Evolutionary conservation across 2,888 invertebrate species (phyloP).

Genomic region (Trichogramma dendrolimi): DNA sequence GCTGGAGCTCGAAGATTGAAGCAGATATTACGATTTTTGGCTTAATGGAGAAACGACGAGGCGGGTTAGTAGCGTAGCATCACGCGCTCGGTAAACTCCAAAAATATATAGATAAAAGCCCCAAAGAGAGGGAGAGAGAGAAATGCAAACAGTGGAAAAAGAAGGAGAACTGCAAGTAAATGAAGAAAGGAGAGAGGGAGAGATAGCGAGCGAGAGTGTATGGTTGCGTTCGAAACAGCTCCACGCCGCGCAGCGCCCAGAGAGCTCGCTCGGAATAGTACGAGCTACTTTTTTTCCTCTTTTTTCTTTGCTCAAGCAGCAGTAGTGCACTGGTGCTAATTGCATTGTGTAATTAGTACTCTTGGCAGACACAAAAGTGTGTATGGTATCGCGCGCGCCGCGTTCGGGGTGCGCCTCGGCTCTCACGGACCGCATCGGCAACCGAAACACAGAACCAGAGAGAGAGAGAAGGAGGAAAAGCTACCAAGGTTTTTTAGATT

Average conservation of each 20-base stretch:
- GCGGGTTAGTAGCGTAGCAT: too few species aligned
- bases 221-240: constrained; percentile 8
- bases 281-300: constrained; percentile 1
- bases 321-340: constrained; percentile 10
- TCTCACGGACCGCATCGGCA: too few species aligned
- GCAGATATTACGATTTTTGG: too few species aligned
- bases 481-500: constrained; percentile 9
- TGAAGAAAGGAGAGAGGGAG: neutral
- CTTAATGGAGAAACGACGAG: too few species aligned
- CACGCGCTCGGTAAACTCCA: too few species aligned
- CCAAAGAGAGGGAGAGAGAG: constrained; percentile 2
- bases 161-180: neutral
- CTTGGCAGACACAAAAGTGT: constrained; percentile 6
- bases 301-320: neutral
- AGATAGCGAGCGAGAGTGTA: neutral
- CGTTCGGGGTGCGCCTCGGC: neutral
- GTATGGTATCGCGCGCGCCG: neutral
- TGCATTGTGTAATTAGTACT: constrained; percentile 26
- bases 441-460: too few species aligned
- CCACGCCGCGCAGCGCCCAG: neutral
- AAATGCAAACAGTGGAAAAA: neutral
- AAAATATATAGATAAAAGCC: neutral
- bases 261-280: neutral
- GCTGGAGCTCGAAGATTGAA: too few species aligned
- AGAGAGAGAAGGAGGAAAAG: too few species aligned